Percentiles rank a stretch among this genome's conserved stretches.
phyloP scores from a whole-genome alignment of 2,888 invertebrate species.

The Smittia aterrima region DNA sequence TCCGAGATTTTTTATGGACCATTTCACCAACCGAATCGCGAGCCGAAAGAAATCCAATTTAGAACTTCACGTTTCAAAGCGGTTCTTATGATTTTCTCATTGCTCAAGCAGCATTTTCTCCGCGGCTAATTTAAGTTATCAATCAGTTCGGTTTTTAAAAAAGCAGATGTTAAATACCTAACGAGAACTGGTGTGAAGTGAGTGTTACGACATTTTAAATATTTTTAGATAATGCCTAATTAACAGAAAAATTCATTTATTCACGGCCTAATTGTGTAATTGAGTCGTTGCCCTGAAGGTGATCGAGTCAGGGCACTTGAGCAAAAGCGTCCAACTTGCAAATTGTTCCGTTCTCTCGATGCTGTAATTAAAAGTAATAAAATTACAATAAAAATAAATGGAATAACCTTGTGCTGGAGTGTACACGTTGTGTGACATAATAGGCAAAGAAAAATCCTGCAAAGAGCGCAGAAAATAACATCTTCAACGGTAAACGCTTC shows the following conservation, averaged over 20 bases:
- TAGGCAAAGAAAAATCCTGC: background rate
- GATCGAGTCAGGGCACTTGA: background rate
- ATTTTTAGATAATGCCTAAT: background rate
- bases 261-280: background rate
- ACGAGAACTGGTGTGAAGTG: too few species aligned
- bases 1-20: slow-evolving; percentile 6
- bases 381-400: slow-evolving; percentile 36
- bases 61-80: background rate
- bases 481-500: background rate
- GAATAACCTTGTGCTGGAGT: background rate
- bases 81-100: background rate
- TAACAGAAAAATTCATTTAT: slow-evolving; percentile 11
- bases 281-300: background rate
- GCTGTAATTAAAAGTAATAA: slow-evolving; percentile 38
- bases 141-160: background rate
- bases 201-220: background rate
- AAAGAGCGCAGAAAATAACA: background rate
- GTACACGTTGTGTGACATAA: background rate
- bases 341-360: background rate
- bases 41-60: background rate
- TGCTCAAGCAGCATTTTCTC: background rate
- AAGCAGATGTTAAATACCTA: too few species aligned
- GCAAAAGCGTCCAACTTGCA: background rate
- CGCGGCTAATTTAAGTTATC: slow-evolving; percentile 17
- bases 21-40: background rate